These are phyloP conservation scores for Tetramorium parvispinum DNA, from an alignment of 1,140 invertebrate species.

Conservation along the genomic window DNA sequence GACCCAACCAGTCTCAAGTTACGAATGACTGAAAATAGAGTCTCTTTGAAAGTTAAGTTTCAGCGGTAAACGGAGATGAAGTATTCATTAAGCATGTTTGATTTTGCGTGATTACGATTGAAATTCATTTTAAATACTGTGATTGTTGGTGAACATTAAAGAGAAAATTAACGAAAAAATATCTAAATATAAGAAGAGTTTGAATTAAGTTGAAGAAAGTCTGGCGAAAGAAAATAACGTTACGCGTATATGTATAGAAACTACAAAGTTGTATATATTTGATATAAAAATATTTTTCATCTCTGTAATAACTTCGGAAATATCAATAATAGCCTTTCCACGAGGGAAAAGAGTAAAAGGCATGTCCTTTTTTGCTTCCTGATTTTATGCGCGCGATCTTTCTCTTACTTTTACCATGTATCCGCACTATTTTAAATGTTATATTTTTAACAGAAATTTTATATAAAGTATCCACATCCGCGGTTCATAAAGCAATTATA, in stretches of 20 bases:
- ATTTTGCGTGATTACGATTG: background rate
- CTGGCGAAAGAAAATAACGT: background rate
- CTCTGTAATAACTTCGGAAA: background rate
- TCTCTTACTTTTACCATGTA: slow-evolving; percentile 43
- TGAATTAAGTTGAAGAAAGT: background rate
- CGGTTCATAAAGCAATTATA: slow-evolving; percentile 59
- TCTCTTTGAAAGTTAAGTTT: background rate
- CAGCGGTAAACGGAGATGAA: background rate
- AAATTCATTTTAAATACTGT: background rate
- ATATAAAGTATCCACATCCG: slow-evolving; percentile 70
- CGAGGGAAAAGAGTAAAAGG: slow-evolving; percentile 1
- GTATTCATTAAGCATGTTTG: background rate
- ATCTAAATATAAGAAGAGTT: background rate
- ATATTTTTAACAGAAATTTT: slow-evolving; percentile 72
- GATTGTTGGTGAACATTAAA: background rate
- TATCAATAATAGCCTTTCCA: background rate
- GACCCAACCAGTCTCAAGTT: background rate
- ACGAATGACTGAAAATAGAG: background rate
- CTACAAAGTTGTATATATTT: background rate
- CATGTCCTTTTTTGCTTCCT: background rate
- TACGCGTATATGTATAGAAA: background rate
- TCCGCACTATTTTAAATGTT: slow-evolving; percentile 61
- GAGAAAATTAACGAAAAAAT: background rate
- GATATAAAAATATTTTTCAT: background rate
- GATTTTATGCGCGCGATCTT: background rate